Percentiles rank a stretch among this genome's conserved stretches.
Evolutionary conservation across 2,113 vertebrate species (phyloP).

Genomic region (Gulo gulo): DNA sequence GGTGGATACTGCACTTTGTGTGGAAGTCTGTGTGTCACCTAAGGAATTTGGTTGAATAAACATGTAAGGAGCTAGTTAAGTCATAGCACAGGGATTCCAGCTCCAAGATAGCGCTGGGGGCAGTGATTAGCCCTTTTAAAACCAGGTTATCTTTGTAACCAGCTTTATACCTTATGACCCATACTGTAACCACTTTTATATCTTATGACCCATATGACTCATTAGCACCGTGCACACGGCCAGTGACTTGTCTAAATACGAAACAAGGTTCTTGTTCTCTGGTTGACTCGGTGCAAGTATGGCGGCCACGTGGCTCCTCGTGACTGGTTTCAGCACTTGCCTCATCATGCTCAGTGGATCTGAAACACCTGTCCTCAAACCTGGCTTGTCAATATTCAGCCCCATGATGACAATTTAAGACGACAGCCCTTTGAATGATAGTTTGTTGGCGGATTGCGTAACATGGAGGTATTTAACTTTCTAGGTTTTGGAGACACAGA

Average conservation of each 20-base stretch:
- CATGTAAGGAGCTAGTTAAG: not conserved
- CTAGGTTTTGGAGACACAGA: not conserved
- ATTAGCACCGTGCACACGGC: accelerated
- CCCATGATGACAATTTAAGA: not conserved
- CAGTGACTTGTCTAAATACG: not conserved
- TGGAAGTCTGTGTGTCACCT: not conserved
- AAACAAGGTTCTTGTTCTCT: not conserved
- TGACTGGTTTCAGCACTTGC: not conserved
- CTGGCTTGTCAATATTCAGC: not conserved
- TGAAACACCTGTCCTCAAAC: too few relatives aligned
- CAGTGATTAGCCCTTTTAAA: not conserved
- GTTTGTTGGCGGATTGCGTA: too few relatives aligned
- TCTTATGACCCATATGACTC: not conserved
- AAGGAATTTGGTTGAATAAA: not conserved
- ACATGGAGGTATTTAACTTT: not conserved
- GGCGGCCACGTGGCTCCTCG: accelerated
- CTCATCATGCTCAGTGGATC: too few relatives aligned
- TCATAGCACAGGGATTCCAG: not conserved
- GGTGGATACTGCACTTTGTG: not conserved
- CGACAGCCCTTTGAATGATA: not conserved
- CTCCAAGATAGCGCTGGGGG: not conserved
- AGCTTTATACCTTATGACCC: not conserved
- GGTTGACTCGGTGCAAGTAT: accelerated
- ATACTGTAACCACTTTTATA: accelerated
- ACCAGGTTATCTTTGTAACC: not conserved